A percentile compares a stretch with the other conserved stretches of the same genome.
Evolutionary conservation across 2,113 vertebrate genomes (phyloP).

Genomic region (Thymallus thymallus): DNA sequence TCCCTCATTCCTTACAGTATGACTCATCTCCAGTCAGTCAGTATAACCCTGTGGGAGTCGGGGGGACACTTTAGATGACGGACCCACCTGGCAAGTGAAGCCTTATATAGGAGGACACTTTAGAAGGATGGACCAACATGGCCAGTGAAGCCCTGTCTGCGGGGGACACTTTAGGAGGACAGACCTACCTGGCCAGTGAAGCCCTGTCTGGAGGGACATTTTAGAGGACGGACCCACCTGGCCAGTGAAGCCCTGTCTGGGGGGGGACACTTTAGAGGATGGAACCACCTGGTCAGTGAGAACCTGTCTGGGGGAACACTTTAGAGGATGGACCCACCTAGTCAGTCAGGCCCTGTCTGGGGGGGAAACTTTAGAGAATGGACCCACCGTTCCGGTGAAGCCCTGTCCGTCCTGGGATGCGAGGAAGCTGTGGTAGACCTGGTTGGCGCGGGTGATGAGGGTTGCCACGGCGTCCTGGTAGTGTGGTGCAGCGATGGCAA

Average conservation of each 20-base stretch:
- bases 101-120: no score
- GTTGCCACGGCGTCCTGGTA: slow-evolving; percentile 93
- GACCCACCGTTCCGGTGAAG: slow-evolving; percentile 74
- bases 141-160: no score
- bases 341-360: slow-evolving; percentile 52
- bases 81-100: not conserved
- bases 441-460: slow-evolving; percentile 90
- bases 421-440: slow-evolving; percentile 90
- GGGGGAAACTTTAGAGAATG: slow-evolving; percentile 32
- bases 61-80: no score
- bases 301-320: slow-evolving; percentile 84
- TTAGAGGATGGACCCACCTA: slow-evolving; percentile 78
- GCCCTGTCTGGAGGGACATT: no score
- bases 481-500: slow-evolving; percentile 92
- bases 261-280: slow-evolving; percentile 10
- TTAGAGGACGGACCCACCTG: no score
- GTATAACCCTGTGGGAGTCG: not conserved
- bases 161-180: no score
- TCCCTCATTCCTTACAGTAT: slow-evolving; percentile 65
- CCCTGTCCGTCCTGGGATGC: slow-evolving; percentile 90
- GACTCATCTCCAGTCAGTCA: slow-evolving; percentile 1
- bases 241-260: no score
- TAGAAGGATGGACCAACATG: no score
- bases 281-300: slow-evolving; percentile 84
- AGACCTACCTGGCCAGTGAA: no score